These are phyloP conservation scores for Centropristis striata DNA, from an alignment of 2,113 vertebrate genomes.

Conservation along the genomic window DNA sequence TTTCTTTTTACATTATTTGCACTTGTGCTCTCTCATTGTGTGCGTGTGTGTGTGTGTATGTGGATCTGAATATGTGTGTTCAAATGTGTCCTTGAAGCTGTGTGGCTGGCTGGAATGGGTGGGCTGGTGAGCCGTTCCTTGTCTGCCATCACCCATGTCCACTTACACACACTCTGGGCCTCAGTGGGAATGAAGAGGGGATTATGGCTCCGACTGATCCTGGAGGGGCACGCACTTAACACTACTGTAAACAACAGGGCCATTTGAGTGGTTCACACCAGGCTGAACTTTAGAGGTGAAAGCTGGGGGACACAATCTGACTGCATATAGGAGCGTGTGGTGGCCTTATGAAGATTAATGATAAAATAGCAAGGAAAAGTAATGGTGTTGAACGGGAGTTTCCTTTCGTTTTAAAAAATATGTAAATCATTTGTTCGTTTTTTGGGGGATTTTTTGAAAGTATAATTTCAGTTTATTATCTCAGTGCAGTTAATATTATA, in stretches of 20 bases:
- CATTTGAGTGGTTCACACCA: conserved; percentile 69
- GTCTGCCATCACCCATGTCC: conserved; percentile 83
- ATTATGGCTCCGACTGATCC: conserved; percentile 82
- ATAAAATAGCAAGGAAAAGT: background rate
- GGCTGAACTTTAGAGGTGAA: conserved; percentile 59
- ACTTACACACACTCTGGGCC: conserved; percentile 79
- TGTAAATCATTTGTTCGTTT: no score
- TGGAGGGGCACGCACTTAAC: conserved; percentile 81
- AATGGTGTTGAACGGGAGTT: background rate
- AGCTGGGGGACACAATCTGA: conserved; percentile 33
- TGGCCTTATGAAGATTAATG: background rate
- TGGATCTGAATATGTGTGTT: conserved; percentile 11
- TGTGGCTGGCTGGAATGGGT: conserved; percentile 37
- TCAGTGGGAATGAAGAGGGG: conserved; percentile 81
- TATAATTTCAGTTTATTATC: background rate
- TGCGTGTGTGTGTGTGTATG: conserved; percentile 4
- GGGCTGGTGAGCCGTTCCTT: conserved; percentile 68
- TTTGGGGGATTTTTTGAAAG: background rate
- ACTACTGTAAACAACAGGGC: conserved; percentile 82
- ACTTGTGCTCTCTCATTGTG: background rate
- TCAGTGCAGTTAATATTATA: background rate
- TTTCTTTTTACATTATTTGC: conserved; percentile 20
- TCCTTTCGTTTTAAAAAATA: background rate
- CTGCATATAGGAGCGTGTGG: background rate
- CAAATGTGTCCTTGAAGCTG: conserved; percentile 42